Evolutionary conservation across 23 tunicate genomes (phyloP).

Genomic region (Diplosoma virens): DNA sequence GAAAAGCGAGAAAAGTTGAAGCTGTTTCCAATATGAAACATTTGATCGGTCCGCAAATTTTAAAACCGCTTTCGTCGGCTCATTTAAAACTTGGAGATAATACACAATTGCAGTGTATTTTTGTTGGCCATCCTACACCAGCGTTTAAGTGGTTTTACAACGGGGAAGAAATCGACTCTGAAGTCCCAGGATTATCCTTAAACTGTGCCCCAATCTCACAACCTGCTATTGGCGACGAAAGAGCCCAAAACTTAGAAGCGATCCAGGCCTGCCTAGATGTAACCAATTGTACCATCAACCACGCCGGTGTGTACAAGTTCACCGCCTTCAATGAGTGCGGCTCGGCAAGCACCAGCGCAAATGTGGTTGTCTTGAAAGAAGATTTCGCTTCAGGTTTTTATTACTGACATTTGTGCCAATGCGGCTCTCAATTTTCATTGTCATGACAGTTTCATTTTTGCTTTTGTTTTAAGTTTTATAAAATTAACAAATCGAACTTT

Average conservation of each 20-base stretch:
- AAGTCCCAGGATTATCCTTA: background rate
- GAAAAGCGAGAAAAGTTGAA: too few relatives aligned
- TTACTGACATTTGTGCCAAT: too few relatives aligned
- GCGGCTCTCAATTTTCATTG: too few relatives aligned
- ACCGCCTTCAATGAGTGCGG: constrained; percentile 41
- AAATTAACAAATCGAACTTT: too few relatives aligned
- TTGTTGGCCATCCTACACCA: constrained; percentile 50
- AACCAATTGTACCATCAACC: background rate
- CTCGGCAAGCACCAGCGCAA: constrained; percentile 52
- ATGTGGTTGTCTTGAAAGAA: constrained; percentile 17
- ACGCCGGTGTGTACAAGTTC: constrained; percentile 66
- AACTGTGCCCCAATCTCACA: background rate
- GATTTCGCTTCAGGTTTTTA: background rate
- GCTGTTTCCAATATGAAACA: too few relatives aligned
- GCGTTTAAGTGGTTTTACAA: constrained; percentile 44
- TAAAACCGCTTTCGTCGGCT: constrained; percentile 22
- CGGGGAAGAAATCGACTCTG: background rate
- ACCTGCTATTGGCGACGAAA: background rate
- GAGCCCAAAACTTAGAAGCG: background rate
- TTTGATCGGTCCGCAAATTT: constrained; percentile 10
- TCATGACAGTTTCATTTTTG: too few relatives aligned
- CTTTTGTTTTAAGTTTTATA: background rate
- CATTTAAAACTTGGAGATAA: background rate
- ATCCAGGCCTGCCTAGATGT: background rate
- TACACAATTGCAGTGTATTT: background rate